Evolutionary conservation across 64 coral and sea anemone species (phyloP).

Genomic region (Stylophora pistillata): DNA sequence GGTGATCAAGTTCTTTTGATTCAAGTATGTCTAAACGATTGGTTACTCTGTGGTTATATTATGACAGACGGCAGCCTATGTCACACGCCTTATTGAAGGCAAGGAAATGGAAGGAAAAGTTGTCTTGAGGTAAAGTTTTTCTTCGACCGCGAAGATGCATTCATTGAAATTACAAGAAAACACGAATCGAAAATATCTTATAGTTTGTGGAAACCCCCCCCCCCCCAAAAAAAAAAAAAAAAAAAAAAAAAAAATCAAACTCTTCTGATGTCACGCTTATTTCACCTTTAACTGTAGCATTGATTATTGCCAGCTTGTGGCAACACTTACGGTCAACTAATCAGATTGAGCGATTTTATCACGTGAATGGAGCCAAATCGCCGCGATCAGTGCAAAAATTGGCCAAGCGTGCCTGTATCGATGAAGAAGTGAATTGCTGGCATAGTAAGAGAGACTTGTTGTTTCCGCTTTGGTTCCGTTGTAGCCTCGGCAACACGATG

Average conservation of each 20-base stretch:
- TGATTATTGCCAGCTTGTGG: no score
- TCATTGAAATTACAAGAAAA: background rate
- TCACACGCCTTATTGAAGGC: constrained; percentile 75
- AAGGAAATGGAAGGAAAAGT: constrained; percentile 94
- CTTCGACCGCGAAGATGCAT: background rate
- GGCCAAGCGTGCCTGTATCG: no score
- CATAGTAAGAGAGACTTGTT: background rate
- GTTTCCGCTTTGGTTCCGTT: background rate
- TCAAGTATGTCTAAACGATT: background rate
- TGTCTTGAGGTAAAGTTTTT: constrained; percentile 68
- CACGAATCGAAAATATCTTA: background rate
- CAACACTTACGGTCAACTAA: no score
- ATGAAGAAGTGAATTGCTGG: background rate
- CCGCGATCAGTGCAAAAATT: no score
- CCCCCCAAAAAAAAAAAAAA: no score
- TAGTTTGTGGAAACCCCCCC: no score
- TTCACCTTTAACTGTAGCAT: no score
- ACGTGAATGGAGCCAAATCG: no score
- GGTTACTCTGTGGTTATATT: background rate
- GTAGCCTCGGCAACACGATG: constrained; percentile 83
- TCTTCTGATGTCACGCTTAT: no score
- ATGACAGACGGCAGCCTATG: constrained; percentile 63
- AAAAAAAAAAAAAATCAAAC: no score
- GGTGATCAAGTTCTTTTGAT: no score
- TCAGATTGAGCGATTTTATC: no score